phyloP scores from a whole-genome alignment of 2,888 invertebrate species.

The Perizoma flavofasciatum region DNA sequence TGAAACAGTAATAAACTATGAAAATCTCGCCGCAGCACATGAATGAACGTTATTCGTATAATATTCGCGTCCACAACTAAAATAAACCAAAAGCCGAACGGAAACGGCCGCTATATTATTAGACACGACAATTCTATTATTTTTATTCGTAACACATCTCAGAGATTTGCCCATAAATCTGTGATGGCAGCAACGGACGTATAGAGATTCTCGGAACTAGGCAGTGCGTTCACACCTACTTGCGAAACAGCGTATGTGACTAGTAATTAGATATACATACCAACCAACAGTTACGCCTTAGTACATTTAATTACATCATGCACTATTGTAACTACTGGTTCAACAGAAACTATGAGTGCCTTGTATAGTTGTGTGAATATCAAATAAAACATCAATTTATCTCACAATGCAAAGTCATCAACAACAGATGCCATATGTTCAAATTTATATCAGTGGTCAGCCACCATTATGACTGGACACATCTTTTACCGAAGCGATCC shows the following conservation, averaged over 20 bases:
- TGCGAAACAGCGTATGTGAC: slow-evolving; percentile 56
- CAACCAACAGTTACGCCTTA: slow-evolving; percentile 17
- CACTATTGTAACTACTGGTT: slow-evolving; percentile 37
- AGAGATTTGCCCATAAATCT: slow-evolving; percentile 78
- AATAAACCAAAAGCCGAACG: slow-evolving; percentile 80
- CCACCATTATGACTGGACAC: slow-evolving; percentile 57
- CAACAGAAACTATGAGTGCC: slow-evolving; percentile 28
- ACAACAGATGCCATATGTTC: slow-evolving; percentile 39
- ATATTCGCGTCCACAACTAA: slow-evolving; percentile 79
- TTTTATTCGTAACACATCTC: slow-evolving; percentile 83
- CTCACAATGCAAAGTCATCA: slow-evolving; percentile 41
- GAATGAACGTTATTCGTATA: slow-evolving; percentile 72
- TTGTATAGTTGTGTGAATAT: slow-evolving; percentile 40
- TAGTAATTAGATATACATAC: slow-evolving; percentile 47
- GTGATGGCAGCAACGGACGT: slow-evolving; percentile 62
- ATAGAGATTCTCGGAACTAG: slow-evolving; percentile 67
- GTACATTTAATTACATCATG: slow-evolving; percentile 19
- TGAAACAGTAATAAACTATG: slow-evolving; percentile 56
- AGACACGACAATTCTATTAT: slow-evolving; percentile 83
- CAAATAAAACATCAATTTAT: slow-evolving; percentile 46
- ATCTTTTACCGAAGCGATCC: slow-evolving; percentile 67
- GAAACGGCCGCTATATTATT: slow-evolving; percentile 82
- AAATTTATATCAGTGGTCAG: slow-evolving; percentile 47
- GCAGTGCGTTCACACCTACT: slow-evolving; percentile 65
- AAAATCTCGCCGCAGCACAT: slow-evolving; percentile 55